Base-by-base conservation (phyloP, 2,113 vertebrate genomes). In the Osmerus eperlanus region DNA sequence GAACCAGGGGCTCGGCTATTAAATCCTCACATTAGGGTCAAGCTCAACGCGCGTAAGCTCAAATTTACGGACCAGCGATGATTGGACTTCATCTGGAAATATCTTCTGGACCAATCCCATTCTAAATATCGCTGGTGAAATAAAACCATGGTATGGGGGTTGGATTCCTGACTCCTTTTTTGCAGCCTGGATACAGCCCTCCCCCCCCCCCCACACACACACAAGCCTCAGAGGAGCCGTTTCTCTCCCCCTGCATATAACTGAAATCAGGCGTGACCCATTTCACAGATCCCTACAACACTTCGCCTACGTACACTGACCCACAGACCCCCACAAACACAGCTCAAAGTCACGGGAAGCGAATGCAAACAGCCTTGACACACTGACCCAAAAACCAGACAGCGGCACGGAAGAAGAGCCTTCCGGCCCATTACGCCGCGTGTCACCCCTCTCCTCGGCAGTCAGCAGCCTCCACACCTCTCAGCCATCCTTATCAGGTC, bases 231-330 rank as follows among this genome's bases (percentile, higher is more conserved):
- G 28, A 23, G 41, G 64, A 68, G 63, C 61, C 16, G 14, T 77
- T 76, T 70, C 63, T 67, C 55, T 76, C 73, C 68, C 68, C 28
- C 53, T 61, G 71, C 78, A 66, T 67, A 70, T 76, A 70, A 82
- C 55, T 60, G 55, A 70, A 78, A 72, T 80, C 47, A 74, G 74
- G 72, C 63, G 66, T 73, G 78, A 76, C 75, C 54, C 53, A 72
- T 77, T 59, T 73, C 41, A 60, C 72, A 47, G 70, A 68, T 29
- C 60, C 23, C 21, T 21, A 14, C 28, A 78, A 29, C 60, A 78
- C 62, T 63, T 68, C 47, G 72, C 41, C 9, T 47, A 9, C 7
- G 9, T 47, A 47, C 41, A 47, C 41, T 12, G 41, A 47, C 41
- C 41, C 41, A 47, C 41, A 47, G 41, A 47, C 12, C 41, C 6